These are phyloP conservation scores for Pteruthius melanotis DNA, from an alignment of 2,113 vertebrate genomes.

Conservation along the genomic window DNA sequence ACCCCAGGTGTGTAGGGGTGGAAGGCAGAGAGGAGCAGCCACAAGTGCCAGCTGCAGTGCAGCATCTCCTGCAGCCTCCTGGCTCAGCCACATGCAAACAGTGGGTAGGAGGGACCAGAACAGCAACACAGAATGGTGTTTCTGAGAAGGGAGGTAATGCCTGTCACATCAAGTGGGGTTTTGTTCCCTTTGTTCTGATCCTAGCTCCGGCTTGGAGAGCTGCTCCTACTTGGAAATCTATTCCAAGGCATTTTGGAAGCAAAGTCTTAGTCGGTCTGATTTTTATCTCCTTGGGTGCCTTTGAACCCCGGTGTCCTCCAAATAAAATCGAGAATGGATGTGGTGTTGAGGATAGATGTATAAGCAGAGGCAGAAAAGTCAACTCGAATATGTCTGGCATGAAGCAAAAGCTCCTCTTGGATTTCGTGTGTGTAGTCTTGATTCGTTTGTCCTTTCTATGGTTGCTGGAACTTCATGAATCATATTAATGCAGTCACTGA, in stretches of 20 bases:
- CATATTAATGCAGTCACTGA: constrained; percentile 13
- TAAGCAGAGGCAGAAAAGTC: background rate
- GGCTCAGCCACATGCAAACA: background rate
- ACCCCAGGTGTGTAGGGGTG: background rate
- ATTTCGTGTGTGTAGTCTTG: background rate
- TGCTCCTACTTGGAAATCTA: background rate
- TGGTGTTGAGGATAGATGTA: background rate
- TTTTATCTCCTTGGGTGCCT: background rate
- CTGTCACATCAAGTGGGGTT: background rate
- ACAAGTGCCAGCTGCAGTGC: background rate
- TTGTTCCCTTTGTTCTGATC: background rate
- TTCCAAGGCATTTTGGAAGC: background rate
- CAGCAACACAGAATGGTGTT: background rate
- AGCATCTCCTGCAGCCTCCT: background rate
- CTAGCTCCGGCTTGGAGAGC: background rate
- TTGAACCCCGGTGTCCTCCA: background rate
- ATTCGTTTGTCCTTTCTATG: background rate
- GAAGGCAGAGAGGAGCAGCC: background rate
- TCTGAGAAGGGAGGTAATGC: background rate
- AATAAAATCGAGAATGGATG: background rate
- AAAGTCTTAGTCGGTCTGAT: background rate
- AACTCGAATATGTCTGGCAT: background rate
- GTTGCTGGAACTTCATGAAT: constrained; percentile 51
- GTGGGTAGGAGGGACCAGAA: background rate
- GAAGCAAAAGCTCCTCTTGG: background rate